A percentile compares a stretch with the other conserved stretches of the same genome.
phyloP scores from a whole-genome alignment of 2,888 invertebrate genomes.

The Celastrina argiolus region DNA sequence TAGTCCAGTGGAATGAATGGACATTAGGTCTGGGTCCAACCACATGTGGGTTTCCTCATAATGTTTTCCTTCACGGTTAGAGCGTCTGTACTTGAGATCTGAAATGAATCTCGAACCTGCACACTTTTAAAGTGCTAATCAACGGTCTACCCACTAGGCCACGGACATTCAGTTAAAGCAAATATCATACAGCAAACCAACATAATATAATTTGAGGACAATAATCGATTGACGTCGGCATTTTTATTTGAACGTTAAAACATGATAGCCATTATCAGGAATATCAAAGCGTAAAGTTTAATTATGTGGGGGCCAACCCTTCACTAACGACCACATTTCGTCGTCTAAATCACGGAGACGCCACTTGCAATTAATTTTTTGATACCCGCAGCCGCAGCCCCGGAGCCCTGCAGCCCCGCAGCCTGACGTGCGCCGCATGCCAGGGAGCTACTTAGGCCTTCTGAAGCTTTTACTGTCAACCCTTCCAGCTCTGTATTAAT shows the following conservation, averaged over 20 bases:
- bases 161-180: no score
- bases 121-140: no score
- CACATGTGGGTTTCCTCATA: no score
- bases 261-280: constrained; percentile 43
- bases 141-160: no score
- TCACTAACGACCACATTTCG: constrained; percentile 70
- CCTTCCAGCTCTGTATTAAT: no score
- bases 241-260: constrained; percentile 30
- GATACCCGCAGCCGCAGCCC: constrained; percentile 41
- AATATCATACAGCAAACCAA: no score
- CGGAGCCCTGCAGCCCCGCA: constrained; percentile 28
- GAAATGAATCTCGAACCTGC: no score
- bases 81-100: no score
- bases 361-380: constrained; percentile 72
- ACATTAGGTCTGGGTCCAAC: no score
- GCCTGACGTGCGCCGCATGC: constrained; percentile 16
- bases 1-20: no score
- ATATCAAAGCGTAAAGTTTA: constrained; percentile 53
- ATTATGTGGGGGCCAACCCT: constrained; percentile 63
- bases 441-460: neutral
- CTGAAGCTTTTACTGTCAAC: neutral
- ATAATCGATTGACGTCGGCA: constrained; percentile 14
- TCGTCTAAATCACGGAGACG: constrained; percentile 63
- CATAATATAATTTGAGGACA: neutral
- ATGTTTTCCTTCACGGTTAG: no score